Evolutionary conservation across 2,888 invertebrate genomes (phyloP).

Genomic region (Atherix ibis): DNA sequence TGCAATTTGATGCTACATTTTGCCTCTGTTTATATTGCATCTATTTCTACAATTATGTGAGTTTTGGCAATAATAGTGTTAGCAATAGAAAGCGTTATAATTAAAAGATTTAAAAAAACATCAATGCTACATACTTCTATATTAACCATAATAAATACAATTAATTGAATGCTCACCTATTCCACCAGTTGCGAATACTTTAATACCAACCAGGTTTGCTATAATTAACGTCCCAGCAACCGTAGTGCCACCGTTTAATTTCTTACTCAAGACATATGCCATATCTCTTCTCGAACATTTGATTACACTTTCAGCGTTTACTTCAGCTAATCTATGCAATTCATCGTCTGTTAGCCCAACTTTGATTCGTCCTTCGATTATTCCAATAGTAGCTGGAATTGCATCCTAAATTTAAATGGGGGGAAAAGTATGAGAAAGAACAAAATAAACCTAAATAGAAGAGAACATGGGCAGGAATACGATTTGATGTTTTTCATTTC

Average conservation of each 20-base stretch:
- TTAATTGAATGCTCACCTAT: slow-evolving; percentile 32
- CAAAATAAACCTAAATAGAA: too few relatives aligned
- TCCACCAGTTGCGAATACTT: slow-evolving; percentile 88
- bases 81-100: too few relatives aligned
- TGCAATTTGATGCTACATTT: too few relatives aligned
- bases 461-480: too few relatives aligned
- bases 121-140: too few relatives aligned
- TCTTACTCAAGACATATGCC: slow-evolving; percentile 53
- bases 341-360: slow-evolving; percentile 56
- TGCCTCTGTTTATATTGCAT: too few relatives aligned
- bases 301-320: slow-evolving; percentile 32
- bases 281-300: slow-evolving; percentile 85
- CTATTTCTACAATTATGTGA: too few relatives aligned
- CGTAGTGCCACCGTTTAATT: slow-evolving; percentile 79
- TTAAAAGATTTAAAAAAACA: too few relatives aligned
- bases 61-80: too few relatives aligned
- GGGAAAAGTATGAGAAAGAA: too few relatives aligned
- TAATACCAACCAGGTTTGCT: slow-evolving; percentile 66
- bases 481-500: too few relatives aligned
- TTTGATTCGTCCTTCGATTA: slow-evolving; percentile 66
- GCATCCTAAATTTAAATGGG: slow-evolving; percentile 47
- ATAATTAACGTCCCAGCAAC: slow-evolving; percentile 87
- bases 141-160: too few relatives aligned
- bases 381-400: slow-evolving; percentile 82
- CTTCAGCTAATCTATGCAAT: slow-evolving; percentile 45